A percentile compares a stretch with the other conserved stretches of the same genome.
phyloP scores from a whole-genome alignment of 2,888 invertebrate species.

The Agriopis leucophaearia region DNA sequence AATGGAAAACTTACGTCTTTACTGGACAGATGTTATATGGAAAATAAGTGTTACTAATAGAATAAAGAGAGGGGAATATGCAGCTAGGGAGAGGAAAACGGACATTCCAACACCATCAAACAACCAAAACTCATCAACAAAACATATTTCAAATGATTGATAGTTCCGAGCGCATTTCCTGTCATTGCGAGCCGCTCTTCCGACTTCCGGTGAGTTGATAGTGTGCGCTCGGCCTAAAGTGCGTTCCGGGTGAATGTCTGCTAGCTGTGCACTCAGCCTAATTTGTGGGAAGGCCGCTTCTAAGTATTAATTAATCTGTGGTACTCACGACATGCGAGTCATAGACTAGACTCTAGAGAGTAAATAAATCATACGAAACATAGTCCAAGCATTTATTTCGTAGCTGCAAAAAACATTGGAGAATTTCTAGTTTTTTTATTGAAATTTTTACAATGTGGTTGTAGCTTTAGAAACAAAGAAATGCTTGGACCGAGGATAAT shows the following conservation, averaged over 20 bases:
- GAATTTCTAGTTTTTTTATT: too few relatives aligned
- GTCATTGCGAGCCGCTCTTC: conserved; percentile 32
- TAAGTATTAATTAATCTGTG: conserved; percentile 4
- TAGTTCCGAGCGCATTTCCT: conserved; percentile 20
- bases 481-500: too few relatives aligned
- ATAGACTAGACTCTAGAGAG: neutral
- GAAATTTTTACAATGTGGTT: too few relatives aligned
- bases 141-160: conserved; percentile 20
- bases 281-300: conserved; percentile 22
- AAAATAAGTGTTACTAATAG: too few relatives aligned
- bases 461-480: too few relatives aligned
- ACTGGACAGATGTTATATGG: too few relatives aligned
- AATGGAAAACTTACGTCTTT: too few relatives aligned
- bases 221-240: conserved; percentile 17
- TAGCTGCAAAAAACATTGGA: too few relatives aligned
- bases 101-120: too few relatives aligned
- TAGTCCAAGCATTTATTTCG: too few relatives aligned
- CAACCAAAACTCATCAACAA: conserved; percentile 10
- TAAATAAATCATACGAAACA: neutral
- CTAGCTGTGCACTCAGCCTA: conserved; percentile 23
- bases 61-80: neutral
- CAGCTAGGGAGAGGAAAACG: neutral
- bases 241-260: neutral
- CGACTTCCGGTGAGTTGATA: conserved; percentile 47
- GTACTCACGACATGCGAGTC: neutral